Percentiles rank a stretch among this genome's conserved stretches.
Conservation (phyloP, 1,140 invertebrate genomes). For the Conus ventricosus region DNA sequence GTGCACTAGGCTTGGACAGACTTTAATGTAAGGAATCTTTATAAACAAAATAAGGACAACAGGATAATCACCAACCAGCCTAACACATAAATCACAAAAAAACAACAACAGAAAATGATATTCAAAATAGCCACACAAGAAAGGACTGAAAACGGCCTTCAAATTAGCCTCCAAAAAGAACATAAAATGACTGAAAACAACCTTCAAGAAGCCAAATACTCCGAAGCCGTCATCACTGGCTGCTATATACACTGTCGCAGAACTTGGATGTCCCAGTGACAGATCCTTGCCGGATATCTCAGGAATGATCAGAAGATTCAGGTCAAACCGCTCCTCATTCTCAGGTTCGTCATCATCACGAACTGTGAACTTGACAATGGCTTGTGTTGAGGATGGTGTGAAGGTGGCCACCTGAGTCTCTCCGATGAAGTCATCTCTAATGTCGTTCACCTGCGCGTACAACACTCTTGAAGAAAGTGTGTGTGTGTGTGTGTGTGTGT, state of each 20-base stretch:
- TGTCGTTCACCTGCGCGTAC: slow-evolving; percentile 55
- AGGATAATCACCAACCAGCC: too few species aligned
- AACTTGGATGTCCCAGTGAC: slow-evolving; percentile 47
- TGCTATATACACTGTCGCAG: slow-evolving; percentile 58
- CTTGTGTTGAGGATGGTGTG: slow-evolving; percentile 42
- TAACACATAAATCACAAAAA: too few species aligned
- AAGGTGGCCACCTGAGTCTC: slow-evolving; percentile 64
- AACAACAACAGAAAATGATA: too few species aligned
- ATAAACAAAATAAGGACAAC: too few species aligned
- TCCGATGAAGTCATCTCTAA: slow-evolving; percentile 63
- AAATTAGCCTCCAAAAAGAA: too few species aligned
- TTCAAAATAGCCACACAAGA: too few species aligned
- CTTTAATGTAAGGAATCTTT: too few species aligned
- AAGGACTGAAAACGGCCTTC: too few species aligned
- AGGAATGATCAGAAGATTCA: slow-evolving; percentile 54
- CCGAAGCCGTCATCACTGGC: slow-evolving; percentile 73
- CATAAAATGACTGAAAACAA: slow-evolving; percentile 41
- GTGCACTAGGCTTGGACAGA: too few species aligned
- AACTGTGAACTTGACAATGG: slow-evolving; percentile 63
- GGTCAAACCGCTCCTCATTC: slow-evolving; percentile 61
- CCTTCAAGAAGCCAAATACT: slow-evolving; percentile 65
- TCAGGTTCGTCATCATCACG: slow-evolving; percentile 69
- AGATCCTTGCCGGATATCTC: slow-evolving; percentile 41
- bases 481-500: background rate
- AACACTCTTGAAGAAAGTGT: background rate